Conservation (phyloP, 2,113 vertebrate genomes). For the Thomomys bottae region DNA sequence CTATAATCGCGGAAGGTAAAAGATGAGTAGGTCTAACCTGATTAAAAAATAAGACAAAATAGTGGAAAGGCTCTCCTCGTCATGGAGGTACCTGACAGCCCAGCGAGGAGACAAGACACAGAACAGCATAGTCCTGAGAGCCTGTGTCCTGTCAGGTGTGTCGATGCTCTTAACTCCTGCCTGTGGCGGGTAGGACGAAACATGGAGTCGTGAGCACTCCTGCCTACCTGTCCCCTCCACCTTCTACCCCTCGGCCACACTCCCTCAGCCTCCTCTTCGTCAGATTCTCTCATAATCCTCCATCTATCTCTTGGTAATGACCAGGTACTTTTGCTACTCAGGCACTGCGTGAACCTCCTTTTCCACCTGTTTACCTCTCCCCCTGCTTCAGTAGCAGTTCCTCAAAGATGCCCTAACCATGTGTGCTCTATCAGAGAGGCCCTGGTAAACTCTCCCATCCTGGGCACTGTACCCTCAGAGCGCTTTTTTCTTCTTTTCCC, state of each 20-base stretch:
- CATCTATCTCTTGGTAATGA: background rate
- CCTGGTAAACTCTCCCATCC: background rate
- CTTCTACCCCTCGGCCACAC: too few relatives aligned
- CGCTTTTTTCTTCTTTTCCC: too few relatives aligned
- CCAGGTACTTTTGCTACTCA: background rate
- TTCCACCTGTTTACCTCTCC: background rate
- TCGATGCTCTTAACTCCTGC: background rate
- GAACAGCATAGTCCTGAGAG: background rate
- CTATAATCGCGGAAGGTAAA: conserved; percentile 89
- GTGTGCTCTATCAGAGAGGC: fast-evolving
- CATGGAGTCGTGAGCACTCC: background rate
- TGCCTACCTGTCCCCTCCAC: background rate
- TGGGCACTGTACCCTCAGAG: background rate
- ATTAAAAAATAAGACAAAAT: background rate
- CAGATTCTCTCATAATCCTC: fast-evolving
- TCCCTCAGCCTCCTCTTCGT: fast-evolving
- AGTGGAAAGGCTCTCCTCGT: background rate
- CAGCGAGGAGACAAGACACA: background rate
- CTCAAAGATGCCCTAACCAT: background rate
- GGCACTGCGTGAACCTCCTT: too few relatives aligned
- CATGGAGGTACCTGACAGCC: background rate
- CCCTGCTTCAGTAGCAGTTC: background rate
- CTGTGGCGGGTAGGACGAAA: background rate
- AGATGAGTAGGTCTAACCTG: background rate
- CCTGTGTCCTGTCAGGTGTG: fast-evolving